Conservation (phyloP, 2,797 vertebrate species). For the Etheostoma perlongum region DNA sequence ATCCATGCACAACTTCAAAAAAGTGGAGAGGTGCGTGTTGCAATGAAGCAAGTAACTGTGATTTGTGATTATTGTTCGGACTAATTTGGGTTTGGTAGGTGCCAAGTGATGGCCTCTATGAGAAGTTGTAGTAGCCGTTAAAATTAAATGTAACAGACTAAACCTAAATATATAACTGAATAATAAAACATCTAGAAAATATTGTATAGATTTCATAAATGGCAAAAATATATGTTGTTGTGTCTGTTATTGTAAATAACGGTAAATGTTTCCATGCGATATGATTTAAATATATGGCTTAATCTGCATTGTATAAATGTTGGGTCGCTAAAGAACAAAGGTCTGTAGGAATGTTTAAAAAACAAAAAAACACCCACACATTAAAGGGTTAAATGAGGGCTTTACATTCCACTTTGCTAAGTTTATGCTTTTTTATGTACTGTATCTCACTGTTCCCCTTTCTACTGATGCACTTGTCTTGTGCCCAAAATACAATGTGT, state of each 20-base stretch:
- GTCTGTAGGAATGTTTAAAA: not conserved
- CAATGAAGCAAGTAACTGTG: not conserved
- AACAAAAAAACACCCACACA: not conserved
- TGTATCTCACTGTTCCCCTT: not conserved
- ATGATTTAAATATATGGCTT: not conserved
- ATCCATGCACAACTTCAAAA: not conserved
- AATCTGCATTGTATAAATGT: not conserved
- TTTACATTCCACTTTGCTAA: not conserved
- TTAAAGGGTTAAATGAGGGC: conserved; percentile 14
- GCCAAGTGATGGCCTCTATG: not conserved
- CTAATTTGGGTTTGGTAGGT: not conserved
- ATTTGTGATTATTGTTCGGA: not conserved
- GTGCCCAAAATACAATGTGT: not conserved
- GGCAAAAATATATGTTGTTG: no score
- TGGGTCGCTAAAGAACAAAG: no score
- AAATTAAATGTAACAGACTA: no score
- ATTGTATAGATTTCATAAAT: no score
- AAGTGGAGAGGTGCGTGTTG: not conserved
- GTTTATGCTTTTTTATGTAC: not conserved
- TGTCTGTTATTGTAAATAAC: not conserved
- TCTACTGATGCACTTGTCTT: not conserved
- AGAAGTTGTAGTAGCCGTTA: not conserved
- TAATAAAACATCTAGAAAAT: no score
- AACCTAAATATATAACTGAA: no score
- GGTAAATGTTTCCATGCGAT: not conserved